Base-by-base conservation (phyloP, 2,888 invertebrate species). In the Orgyia antiqua region DNA sequence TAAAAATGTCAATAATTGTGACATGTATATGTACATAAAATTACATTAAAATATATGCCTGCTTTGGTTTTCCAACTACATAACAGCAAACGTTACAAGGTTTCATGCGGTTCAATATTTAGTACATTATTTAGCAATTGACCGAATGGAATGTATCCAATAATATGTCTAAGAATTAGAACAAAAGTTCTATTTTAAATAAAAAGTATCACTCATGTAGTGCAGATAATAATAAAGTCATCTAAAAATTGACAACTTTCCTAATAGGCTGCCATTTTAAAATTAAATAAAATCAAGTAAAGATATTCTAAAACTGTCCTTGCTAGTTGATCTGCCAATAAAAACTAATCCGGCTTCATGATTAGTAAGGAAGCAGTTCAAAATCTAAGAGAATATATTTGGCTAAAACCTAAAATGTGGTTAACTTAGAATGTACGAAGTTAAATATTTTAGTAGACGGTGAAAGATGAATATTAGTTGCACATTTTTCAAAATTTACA, bases 351-450 rank as follows among this genome's bases (percentile, higher is more conserved):
- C n/a, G n/a, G n/a, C n/a, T n/a, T n/a, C n/a, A n/a, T n/a, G n/a
- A n/a, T n/a, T n/a, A n/a, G n/a, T n/a, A n/a, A n/a, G n/a, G n/a
- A n/a, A n/a, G n/a, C n/a, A n/a, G n/a, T n/a, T n/a, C n/a, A n/a
- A n/a, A n/a, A n/a, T n/a, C n/a, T n/a, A n/a, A n/a, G n/a, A n/a
- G n/a, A n/a, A n/a, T n/a, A n/a, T n/a, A n/a, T n/a, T n/a, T n/a
- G n/a, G 31, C 27, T 49, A 36, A 54, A 39, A 67, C 62, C 74
- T 74, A 77, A 78, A 77, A 78, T 72, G 40, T 60, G 54, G 51
- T 68, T 69, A 78, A 77, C 75, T 79, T 76, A 69, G 57, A 60
- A 51, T 40, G 50, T 34, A 58, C 50, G 53, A 77, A 78, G 75
- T 77, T 72, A 76, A 67, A 68, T 65, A 74, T 77, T 76, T 76